phyloP scores from a whole-genome alignment of 2,113 vertebrate genomes.

The Notiomystis cincta region DNA sequence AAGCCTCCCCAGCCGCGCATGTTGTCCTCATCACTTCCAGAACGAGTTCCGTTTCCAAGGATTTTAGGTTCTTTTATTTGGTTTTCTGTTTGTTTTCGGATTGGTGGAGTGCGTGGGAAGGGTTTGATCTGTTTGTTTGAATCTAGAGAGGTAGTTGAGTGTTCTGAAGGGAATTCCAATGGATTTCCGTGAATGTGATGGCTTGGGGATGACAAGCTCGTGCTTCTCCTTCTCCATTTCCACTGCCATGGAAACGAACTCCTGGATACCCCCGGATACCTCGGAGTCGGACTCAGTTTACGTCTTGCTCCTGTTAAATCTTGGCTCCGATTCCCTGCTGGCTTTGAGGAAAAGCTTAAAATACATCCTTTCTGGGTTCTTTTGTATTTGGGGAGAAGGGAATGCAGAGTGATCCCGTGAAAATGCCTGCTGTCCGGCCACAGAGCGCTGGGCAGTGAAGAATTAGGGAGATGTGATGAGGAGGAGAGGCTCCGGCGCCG shows the following conservation, averaged over 20 bases:
- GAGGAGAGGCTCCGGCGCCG: background rate
- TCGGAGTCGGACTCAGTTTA: background rate
- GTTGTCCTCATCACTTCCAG: conserved; percentile 57
- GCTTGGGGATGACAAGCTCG: conserved; percentile 42
- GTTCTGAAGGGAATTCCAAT: conserved; percentile 26
- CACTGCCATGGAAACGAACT: background rate
- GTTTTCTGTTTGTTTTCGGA: conserved; percentile 43
- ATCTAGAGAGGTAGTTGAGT: conserved; percentile 42
- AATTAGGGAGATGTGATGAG: background rate
- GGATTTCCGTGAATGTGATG: background rate
- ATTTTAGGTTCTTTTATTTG: background rate
- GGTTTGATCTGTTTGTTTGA: conserved; percentile 45
- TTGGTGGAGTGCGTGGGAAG: conserved; percentile 35
- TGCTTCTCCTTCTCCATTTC: conserved; percentile 27
- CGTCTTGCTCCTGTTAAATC: background rate
- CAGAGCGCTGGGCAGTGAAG: background rate
- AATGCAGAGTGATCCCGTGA: background rate
- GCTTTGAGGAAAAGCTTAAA: background rate
- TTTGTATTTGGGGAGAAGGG: conserved; percentile 41
- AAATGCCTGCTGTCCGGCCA: background rate
- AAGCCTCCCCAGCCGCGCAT: conserved; percentile 26
- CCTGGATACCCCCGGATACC: background rate
- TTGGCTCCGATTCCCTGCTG: background rate
- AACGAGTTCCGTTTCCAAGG: conserved; percentile 58
- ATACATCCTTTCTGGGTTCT: background rate